Base-by-base conservation (phyloP, 2,888 invertebrate species). In the Phengaris arion region DNA sequence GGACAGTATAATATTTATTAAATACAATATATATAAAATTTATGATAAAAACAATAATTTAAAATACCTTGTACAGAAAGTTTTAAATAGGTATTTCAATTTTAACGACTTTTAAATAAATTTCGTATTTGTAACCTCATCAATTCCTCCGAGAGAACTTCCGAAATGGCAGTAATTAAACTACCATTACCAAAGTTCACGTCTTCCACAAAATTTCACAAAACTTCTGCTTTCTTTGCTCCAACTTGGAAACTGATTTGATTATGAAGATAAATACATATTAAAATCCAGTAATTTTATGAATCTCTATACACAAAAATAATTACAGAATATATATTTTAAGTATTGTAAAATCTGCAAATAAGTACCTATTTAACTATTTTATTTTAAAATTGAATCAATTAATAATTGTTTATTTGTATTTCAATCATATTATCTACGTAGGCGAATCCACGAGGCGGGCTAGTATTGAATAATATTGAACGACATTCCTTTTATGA, bases 11-110 rank as follows among this genome's bases (percentile, higher is more conserved):
- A 22, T 22, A 22, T 22, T 22, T 22, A 22, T 22, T 22, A 22
- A 22, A n/a, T n/a, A n/a, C n/a, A n/a, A n/a, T n/a, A n/a, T n/a
- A n/a, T n/a, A n/a, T n/a, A n/a, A n/a, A n/a, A 22, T 22, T 22
- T 22, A 22, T 45, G 35, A 64, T 9, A 45, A 10, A 64, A 59
- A 22, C 8, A 10, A 59, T 22, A 59, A 59, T 45, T 64, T 45
- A 45, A 64, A 64, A 64, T 45, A 35, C 6, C 6, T 45, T 13
- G 22, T 35, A 2, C 12, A 9, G 2, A 12, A 89, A 89, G 89
- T 87, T 87, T 89, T 92, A 92, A 93, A 92, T 93, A 22, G 22
- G 22, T 22, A 91, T 89, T 83, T 79, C 83, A 64, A 64, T 64
- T 64, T 45, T 64, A 64, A 64, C 35, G 45, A 64, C 45, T 64